These are phyloP conservation scores for Drosophila equinoxialis DNA, from an alignment of 1,140 invertebrate genomes.

Conservation along the genomic window DNA sequence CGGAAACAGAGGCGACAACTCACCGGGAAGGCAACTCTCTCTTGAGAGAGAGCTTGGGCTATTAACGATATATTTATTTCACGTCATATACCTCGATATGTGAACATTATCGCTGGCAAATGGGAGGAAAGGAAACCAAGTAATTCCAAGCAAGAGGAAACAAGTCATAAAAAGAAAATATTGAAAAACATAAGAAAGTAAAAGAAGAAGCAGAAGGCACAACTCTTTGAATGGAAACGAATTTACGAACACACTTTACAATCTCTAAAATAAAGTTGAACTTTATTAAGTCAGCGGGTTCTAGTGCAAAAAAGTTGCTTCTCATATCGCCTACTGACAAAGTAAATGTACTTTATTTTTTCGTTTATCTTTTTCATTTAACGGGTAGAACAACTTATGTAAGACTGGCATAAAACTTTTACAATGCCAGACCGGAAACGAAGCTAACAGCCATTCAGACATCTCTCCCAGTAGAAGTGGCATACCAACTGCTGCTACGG, in stretches of 20 bases:
- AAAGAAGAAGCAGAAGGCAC: no score
- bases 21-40: constrained; percentile 11
- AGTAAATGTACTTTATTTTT: constrained; percentile 10
- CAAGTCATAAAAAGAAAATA: constrained; percentile 16
- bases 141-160: constrained; percentile 2
- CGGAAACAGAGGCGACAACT: constrained; percentile 19
- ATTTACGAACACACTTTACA: constrained; percentile 1
- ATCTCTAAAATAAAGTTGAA: constrained; percentile 1
- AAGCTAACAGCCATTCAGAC: constrained; percentile 18
- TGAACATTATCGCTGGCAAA: constrained; percentile 38
- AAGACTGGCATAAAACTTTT: constrained; percentile 68
- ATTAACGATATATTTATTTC: constrained; percentile 47
- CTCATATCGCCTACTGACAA: not conserved
- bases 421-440: constrained; percentile 50
- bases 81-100: constrained; percentile 36
- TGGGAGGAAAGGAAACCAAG: not conserved
- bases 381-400: constrained; percentile 45
- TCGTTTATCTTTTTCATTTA: constrained; percentile 30
- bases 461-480: not conserved
- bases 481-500: constrained; percentile 17
- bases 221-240: not conserved
- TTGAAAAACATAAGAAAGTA: constrained; percentile 18
- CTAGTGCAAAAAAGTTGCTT: not conserved
- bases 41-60: constrained; percentile 6
- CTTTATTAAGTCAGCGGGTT: not conserved